Evolutionary conservation across 2,797 vertebrate species (phyloP).

Genomic region (Coreius guichenoti): DNA sequence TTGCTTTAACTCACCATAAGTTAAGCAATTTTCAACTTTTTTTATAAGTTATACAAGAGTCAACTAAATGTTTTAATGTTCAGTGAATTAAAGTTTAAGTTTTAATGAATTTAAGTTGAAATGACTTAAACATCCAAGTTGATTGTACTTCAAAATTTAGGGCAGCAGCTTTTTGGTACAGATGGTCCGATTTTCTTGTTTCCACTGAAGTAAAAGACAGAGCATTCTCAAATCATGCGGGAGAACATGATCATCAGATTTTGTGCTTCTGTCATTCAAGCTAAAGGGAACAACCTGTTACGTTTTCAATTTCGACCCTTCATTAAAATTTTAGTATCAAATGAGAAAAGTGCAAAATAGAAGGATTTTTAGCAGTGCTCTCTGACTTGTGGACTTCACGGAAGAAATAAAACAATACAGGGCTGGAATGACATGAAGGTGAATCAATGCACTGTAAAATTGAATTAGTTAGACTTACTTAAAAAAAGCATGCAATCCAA

Average conservation of each 20-base stretch:
- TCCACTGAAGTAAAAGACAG: background rate
- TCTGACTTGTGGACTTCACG: background rate
- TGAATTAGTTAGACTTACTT: too few species aligned
- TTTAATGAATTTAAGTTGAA: too few species aligned
- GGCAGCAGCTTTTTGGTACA: too few species aligned
- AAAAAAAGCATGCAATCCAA: too few species aligned
- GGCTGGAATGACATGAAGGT: background rate
- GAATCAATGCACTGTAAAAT: too few species aligned
- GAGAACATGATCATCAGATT: background rate
- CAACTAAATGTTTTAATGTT: too few species aligned
- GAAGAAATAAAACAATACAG: background rate
- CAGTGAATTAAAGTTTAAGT: too few species aligned
- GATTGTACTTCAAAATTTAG: too few species aligned
- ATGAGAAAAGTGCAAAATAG: background rate
- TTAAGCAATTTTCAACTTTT: too few species aligned
- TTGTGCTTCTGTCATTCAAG: background rate
- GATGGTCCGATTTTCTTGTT: background rate
- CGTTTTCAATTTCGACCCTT: background rate
- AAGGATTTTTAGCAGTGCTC: background rate
- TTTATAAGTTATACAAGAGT: too few species aligned
- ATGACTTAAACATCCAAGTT: too few species aligned
- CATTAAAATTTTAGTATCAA: background rate
- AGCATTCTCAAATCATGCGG: background rate
- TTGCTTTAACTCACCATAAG: too few species aligned
- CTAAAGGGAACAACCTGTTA: background rate